Percentiles rank a stretch among this genome's conserved stretches.
Conservation (phyloP, 1,140 invertebrate genomes). For the Coptotermes formosanus region DNA sequence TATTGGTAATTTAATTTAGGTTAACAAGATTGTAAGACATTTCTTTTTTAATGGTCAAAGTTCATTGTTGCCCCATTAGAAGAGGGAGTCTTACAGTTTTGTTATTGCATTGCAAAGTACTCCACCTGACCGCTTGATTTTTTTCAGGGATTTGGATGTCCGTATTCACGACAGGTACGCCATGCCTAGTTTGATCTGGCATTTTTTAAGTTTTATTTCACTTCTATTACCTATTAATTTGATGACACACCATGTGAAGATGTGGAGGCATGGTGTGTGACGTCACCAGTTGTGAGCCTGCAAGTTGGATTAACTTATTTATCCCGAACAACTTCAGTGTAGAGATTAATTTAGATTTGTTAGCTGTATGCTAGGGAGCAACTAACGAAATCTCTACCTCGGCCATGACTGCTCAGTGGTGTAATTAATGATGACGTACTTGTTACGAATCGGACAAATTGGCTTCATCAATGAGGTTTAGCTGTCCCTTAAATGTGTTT, state of each 20-base stretch:
- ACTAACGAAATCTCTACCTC: conserved; percentile 7
- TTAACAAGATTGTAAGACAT: conserved; percentile 8
- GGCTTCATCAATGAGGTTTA: not conserved
- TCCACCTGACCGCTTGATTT: conserved; percentile 33
- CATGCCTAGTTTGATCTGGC: conserved; percentile 42
- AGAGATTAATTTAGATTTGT: conserved; percentile 17
- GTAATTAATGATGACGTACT: conserved; percentile 5
- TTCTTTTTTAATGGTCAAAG: not conserved
- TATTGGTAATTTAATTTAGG: conserved; percentile 19
- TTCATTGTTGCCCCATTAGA: not conserved
- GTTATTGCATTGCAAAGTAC: conserved; percentile 16
- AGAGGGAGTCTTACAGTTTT: conserved; percentile 2
- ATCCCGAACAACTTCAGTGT: not conserved
- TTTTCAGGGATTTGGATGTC: conserved; percentile 42
- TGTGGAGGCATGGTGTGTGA: conserved; percentile 16
- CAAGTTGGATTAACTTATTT: conserved; percentile 4
- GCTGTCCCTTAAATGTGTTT: not conserved
- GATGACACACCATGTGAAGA: conserved; percentile 7
- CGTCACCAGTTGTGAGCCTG: conserved; percentile 16
- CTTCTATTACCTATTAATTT: conserved; percentile 2
- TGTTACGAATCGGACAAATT: conserved; percentile 18
- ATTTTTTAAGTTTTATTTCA: conserved; percentile 15
- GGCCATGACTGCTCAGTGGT: conserved; percentile 2
- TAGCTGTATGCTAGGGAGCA: not conserved
- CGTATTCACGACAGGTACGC: conserved; percentile 54